Base-by-base conservation (phyloP, 2,797 vertebrate genomes). In the Taenioides sp. region DNA sequence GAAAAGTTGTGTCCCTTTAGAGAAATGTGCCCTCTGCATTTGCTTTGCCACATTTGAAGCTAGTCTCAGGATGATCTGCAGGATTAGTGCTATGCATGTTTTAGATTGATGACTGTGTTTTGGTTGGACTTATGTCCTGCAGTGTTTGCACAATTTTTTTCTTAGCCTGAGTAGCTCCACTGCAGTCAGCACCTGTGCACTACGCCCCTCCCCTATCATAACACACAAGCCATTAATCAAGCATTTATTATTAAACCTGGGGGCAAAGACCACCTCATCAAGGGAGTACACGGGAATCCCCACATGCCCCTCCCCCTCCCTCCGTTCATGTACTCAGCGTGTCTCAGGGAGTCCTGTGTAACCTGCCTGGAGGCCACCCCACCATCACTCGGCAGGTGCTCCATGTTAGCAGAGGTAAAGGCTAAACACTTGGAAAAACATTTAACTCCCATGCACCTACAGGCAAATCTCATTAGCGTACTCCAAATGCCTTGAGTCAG, bases 141-240 rank as follows among this genome's bases (percentile, higher is more conserved):
- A 34, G 22, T 6, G 63, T 63, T 28, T 57, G 20, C 50, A 37
- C n/a, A 9, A 14, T 47, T 17, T 69, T 7, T 2, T 68, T 55
- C 64, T 60, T 22, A 20, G 57, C 64, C 70, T 59, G 54, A 69
- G 75, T 73, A 23, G 20, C 70, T 37, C 58, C 78, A 63, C 65
- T 75, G 70, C 60, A 71, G 74, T 78, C 67, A 80, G 71, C 74
- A 75, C 62, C 69, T 61, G 86, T 74, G 80, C 76, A 76, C 72
- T 22, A 22, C 59, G n/a, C 74, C 16, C 82, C 65, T 75, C 81
- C 82, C 75, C 14, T 58, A 23, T 25, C 57, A 6, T 59, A n/a
- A 68, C 69, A 22, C 68, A 69, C 23, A 54, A 72, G 86, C 65
- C 80, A 82, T 88, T 90, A 85, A 89, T 91, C 82, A 84, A 62